Evolutionary conservation across 2,113 vertebrate genomes (phyloP), one percentile per base, ranked within the genome.

Genomic region (Xenopus laevis): DNA sequence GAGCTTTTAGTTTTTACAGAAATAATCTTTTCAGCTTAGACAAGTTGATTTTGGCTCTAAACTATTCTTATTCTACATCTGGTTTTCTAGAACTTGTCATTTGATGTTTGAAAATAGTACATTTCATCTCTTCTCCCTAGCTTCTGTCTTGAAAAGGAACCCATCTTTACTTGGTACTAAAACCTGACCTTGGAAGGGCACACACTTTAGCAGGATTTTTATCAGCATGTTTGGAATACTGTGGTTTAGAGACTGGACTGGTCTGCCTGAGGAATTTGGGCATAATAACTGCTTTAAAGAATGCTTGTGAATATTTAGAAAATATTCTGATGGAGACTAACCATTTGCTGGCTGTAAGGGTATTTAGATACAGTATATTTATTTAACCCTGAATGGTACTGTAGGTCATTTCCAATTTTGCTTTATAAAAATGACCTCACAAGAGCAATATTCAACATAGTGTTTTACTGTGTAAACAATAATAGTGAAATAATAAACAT

Each of bases 21-120:
- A 63, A 47, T 79, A 72, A 77, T 79, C 70, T 79, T 68, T 73
- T 73, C 50, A 68, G 64, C 64, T 58, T 66, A 64, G 30, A 18
- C 5, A 53, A 65, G 79, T 73, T 79, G 50, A 70, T 65, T 79
- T 77, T 72, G 70, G 74, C 74, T 58, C 15, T 55, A 17, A 20
- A 45, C 18, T 61, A 50, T 30, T 13, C 13, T 20, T 30, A 27
- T 27, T 27, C 61, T 66, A 55, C 74, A 65, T 77, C 68, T 72
- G 57, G 16, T 77, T 63, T 65, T 53, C 57, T 77, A 52, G 27
- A 63, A 27, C 68, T 7, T 70, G 70, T 40, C 58, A 71, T 72
- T 72, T 62, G 23, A 68, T 27, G 47, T 17, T 68, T 60, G 16
- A 74, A 67, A 72, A 67, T 46, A 3, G 55, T 61, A 46, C 17